These are phyloP conservation scores for Drosophila mimica DNA, from an alignment of 2,888 invertebrate species.

Conservation along the genomic window DNA sequence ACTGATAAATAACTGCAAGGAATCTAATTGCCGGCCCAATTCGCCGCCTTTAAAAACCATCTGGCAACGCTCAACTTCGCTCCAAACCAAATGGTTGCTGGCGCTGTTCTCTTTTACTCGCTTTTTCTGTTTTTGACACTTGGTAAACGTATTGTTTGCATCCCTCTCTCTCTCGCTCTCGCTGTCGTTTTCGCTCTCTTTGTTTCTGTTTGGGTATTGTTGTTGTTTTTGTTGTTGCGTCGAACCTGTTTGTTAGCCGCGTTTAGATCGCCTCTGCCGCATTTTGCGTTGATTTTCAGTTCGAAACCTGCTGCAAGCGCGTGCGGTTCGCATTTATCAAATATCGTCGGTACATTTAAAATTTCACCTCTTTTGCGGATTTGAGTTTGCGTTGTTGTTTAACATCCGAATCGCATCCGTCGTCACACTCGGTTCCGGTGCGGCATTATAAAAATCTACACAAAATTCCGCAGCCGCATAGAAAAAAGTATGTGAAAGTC, in stretches of 20 bases:
- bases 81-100: conserved; percentile 26
- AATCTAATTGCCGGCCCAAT: background rate
- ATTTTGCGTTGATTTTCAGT: conserved; percentile 69
- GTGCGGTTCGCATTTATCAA: conserved; percentile 58
- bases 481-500: conserved; percentile 73
- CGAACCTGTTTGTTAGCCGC: conserved; percentile 73
- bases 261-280: conserved; percentile 41
- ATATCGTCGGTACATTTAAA: background rate
- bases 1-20: no score
- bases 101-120: background rate
- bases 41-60: conserved; percentile 8
- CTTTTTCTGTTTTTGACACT: conserved; percentile 25
- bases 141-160: conserved; percentile 32
- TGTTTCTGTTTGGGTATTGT: conserved; percentile 21
- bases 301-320: conserved; percentile 62
- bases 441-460: conserved; percentile 48
- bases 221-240: conserved; percentile 52
- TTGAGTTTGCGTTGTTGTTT: conserved; percentile 30
- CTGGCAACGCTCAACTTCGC: conserved; percentile 43
- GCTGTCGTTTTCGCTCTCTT: background rate
- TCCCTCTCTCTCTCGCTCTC: background rate
- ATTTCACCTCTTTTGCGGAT: conserved; percentile 16
- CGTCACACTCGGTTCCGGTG: conserved; percentile 66
- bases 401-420: conserved; percentile 59
- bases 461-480: conserved; percentile 65